Evolutionary conservation across 1,140 invertebrate genomes (phyloP), one percentile per base, ranked within the genome.

Genomic region (Holotrichia oblita): DNA sequence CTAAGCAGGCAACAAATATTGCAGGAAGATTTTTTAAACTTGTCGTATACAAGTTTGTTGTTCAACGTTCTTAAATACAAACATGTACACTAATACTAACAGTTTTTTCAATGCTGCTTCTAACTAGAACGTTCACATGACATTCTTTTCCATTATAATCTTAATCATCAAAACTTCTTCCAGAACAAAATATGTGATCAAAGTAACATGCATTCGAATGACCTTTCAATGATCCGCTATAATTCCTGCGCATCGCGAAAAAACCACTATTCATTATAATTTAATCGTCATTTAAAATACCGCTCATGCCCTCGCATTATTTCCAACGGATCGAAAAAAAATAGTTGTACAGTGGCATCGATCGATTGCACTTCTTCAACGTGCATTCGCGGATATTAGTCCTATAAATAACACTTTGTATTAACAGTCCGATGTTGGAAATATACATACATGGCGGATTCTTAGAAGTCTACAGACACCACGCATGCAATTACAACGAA

Each of bases 381-480:
- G 22, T 69, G 61, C 27, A 20, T 69, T 22, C 61, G 61, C 22
- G 61, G 22, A 69, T 69, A 69, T 69, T 69, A 69, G 61, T 7
- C 27, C 61, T 69, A 69, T 69, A 69, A 69, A 69, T 69, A 69
- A 69, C 61, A 69, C 61, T 34, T 24, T 69, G 61, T 69, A 69
- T 69, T 69, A 34, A 34, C 61, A 34, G 61, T 69, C 27, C 61
- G 61, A 69, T 69, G 61, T 69, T 69, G 61, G 22, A 34, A 69
- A 24, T 69, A 27, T 69, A 69, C 22, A 24, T 69, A 55, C 48
- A 55, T 22, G 61, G 61, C 61, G 61, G 61, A 69, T 69, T 69
- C 61, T 69, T 69, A 69, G 61, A 69, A 69, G 61, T 69, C 61
- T 69, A 69, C 61, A 69, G 61, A 69, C 61, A 69, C 61, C 61